Evolutionary conservation across 2,113 vertebrate genomes (phyloP).

Genomic region (Camarhynchus parvulus): DNA sequence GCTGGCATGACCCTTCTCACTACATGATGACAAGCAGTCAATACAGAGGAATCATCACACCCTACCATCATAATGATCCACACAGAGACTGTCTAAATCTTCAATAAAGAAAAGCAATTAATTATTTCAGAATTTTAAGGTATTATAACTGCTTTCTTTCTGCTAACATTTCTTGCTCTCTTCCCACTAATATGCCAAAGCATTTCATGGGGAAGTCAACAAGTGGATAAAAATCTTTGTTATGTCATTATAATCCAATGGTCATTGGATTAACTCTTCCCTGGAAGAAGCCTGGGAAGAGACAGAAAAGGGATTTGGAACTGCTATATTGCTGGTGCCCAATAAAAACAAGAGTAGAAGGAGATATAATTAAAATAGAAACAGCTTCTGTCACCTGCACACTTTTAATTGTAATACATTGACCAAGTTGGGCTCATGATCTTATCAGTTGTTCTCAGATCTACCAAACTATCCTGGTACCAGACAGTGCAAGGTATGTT

Average conservation of each 20-base stretch:
- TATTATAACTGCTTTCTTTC: background rate
- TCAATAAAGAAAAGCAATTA: background rate
- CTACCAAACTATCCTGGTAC: background rate
- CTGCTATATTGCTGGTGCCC: background rate
- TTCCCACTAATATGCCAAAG: background rate
- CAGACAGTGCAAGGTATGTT: background rate
- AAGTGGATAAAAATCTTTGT: background rate
- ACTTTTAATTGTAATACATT: background rate
- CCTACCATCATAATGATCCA: fast-evolving
- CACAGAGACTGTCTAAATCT: background rate
- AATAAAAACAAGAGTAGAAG: background rate
- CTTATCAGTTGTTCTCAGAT: background rate
- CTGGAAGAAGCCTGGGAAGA: background rate
- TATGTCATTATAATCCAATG: background rate
- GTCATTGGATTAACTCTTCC: background rate
- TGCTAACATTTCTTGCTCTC: background rate
- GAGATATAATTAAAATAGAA: background rate
- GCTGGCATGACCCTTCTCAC: background rate
- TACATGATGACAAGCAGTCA: background rate
- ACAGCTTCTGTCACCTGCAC: background rate
- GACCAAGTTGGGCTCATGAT: background rate
- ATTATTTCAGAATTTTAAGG: background rate
- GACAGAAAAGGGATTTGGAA: background rate
- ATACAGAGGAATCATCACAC: background rate
- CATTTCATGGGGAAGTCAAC: background rate